Base-by-base conservation (phyloP, 2,113 vertebrate genomes). In the Carassius auratus region DNA sequence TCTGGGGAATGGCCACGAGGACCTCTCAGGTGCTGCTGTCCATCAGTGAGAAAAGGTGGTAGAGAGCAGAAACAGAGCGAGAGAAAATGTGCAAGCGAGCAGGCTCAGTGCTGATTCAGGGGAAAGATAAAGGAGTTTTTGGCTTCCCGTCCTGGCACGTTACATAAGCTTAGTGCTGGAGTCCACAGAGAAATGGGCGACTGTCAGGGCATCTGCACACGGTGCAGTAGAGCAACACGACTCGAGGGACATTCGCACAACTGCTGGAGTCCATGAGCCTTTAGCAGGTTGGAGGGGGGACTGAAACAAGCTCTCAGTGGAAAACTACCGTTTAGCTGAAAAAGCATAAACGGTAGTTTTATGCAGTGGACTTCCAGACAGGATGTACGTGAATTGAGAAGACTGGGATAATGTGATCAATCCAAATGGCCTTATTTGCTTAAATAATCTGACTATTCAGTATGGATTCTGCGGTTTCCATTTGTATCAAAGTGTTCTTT, bases 191-290 rank as follows among this genome's bases (percentile, higher is more conserved):
- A 55, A 80, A 64, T 69, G 71, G 42, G 55, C 9, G 48, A 42
- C 80, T 83, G 85, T 66, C 64, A 71, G 74, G 52, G 68, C 78
- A 59, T 73, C 77, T 74, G 86, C 69, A 73, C 55, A 50, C 73
- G 36, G 76, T 80, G 66, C 45, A 76, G 69, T 78, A 78, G 48
- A 84, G 76, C 45, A 81, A 61, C 33, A 68, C 69, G 3, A 48
- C 59, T 52, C 23, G 15, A 45, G 74, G 74, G 80, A 82, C 42
- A 69, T 52, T 50, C 42, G 30, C 57, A 76, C 21, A 13, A 45
- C 75, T 64, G 52, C 64, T 33, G 66, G 38, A 79, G 33, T 87
- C 66, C 55, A 52, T 83, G 55, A 79, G 64, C 36, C 52, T 78
- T 38, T 21, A 74, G 64, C 52, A 64, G 86, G 45, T 62, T 84